Evolutionary conservation across 2,113 vertebrate species (phyloP), one percentile per base, ranked within the genome.

Genomic region (Chauna torquata): DNA sequence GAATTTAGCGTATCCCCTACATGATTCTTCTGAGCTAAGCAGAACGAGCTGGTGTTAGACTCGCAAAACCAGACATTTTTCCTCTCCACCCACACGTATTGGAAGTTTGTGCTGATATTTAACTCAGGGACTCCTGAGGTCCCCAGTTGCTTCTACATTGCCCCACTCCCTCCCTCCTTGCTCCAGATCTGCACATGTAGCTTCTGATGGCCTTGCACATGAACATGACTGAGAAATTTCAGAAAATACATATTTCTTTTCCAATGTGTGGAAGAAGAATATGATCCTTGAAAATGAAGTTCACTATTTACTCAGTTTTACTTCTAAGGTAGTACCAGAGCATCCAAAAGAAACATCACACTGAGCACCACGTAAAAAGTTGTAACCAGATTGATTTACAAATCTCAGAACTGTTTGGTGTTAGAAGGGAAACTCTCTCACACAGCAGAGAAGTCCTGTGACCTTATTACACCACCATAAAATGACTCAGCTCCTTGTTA

Each of bases 401-500:
- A 57, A 82, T 82, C 44, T 92, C 44, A 64, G 1, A 58, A 52
- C 16, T 64, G 27, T 40, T 77, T 90, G 57, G 15, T 64, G 52
- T 79, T 87, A 59, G 68, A 74, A 79, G 11, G 32, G 5, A 96
- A 52, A 14, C 5, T 54, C 12, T 84, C 75, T 65, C 55, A 55
- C 81, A 59, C 65, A 68, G 52, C 36, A 90, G 44, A 94, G 57
- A 85, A 82, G 44, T 44, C 34, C 54, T 95, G 55, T 92, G 88
- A 90, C 76, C 58, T 86, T 95, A 58, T 66, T 90, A 95, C 17
- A 88, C 15, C 38, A 59, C 28, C 23, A 58, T 86, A 83, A 95
- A 96, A 86, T 95, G 87, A 95, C 68, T 97, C 90, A 92, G 79
- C 68, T 92, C 49, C 62, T 72, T 45, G 34, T 44, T 57, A 36